Percentiles rank a stretch among this genome's conserved stretches.
Evolutionary conservation across 2,888 invertebrate genomes (phyloP).

Genomic region (Monoplex corrugatus): DNA sequence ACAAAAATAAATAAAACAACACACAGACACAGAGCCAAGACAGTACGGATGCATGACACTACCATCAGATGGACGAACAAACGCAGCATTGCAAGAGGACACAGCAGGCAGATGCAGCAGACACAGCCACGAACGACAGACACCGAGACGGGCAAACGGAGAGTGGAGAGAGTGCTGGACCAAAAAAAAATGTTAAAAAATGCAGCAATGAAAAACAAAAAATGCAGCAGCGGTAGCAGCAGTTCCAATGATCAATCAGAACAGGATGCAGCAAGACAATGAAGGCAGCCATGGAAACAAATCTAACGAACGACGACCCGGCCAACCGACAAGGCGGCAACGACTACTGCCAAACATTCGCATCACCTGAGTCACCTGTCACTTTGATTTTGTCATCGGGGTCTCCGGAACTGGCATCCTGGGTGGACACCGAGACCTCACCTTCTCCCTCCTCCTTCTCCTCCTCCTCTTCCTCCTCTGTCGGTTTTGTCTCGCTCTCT

Average conservation of each 20-base stretch:
- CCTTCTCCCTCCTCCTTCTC: neutral
- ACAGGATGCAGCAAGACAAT: neutral
- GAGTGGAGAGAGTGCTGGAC: no score
- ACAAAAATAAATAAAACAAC: no score
- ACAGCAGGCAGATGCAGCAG: neutral
- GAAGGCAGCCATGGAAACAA: no score
- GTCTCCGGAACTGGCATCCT: neutral
- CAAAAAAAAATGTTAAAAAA: no score
- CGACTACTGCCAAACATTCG: no score
- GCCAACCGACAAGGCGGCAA: no score
- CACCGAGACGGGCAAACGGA: no score
- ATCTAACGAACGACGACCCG: no score
- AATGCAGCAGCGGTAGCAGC: neutral
- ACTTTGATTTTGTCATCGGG: neutral
- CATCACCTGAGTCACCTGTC: neutral
- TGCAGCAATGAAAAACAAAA: neutral
- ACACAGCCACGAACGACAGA: neutral
- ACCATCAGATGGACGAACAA: neutral
- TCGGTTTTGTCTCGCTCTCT: neutral
- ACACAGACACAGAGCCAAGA: no score
- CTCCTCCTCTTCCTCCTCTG: neutral
- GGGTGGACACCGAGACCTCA: neutral
- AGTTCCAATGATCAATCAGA: neutral
- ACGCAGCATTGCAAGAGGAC: neutral
- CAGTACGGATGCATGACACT: neutral